Evolutionary conservation across 2,797 vertebrate genomes (phyloP).

Genomic region (Chelon labrosus): DNA sequence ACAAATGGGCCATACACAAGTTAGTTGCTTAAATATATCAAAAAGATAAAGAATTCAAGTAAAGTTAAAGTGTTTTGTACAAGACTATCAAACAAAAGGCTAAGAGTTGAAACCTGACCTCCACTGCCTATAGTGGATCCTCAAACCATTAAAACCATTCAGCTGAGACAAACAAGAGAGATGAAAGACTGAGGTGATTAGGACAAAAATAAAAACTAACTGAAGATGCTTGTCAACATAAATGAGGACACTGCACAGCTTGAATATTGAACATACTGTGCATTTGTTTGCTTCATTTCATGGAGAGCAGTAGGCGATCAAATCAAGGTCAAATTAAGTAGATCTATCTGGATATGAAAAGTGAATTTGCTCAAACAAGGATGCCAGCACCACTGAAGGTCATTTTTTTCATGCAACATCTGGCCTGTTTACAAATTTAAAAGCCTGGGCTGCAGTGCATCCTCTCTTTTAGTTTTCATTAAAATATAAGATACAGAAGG

Average conservation of each 20-base stretch:
- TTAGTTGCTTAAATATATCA: background rate
- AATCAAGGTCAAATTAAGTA: background rate
- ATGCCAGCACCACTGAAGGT: background rate
- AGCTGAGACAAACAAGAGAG: background rate
- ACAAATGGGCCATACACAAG: background rate
- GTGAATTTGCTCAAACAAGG: background rate
- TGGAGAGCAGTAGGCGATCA: background rate
- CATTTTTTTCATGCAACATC: slow-evolving; percentile 4
- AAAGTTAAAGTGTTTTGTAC: background rate
- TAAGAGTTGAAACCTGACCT: background rate
- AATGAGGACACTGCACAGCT: background rate
- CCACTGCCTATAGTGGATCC: background rate
- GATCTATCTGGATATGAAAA: background rate
- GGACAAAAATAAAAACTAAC: background rate
- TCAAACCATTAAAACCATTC: background rate
- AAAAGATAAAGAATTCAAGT: background rate
- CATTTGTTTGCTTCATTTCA: background rate
- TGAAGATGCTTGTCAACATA: no score
- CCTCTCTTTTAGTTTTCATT: background rate
- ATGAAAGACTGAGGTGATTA: background rate
- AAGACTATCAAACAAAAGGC: no score
- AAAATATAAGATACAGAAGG: slow-evolving; percentile 1
- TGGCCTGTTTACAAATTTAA: background rate
- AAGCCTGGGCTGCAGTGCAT: background rate
- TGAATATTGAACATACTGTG: background rate